These are phyloP conservation scores for Spodoptera frugiperda DNA, from an alignment of 1,140 invertebrate genomes.

Conservation along the genomic window DNA sequence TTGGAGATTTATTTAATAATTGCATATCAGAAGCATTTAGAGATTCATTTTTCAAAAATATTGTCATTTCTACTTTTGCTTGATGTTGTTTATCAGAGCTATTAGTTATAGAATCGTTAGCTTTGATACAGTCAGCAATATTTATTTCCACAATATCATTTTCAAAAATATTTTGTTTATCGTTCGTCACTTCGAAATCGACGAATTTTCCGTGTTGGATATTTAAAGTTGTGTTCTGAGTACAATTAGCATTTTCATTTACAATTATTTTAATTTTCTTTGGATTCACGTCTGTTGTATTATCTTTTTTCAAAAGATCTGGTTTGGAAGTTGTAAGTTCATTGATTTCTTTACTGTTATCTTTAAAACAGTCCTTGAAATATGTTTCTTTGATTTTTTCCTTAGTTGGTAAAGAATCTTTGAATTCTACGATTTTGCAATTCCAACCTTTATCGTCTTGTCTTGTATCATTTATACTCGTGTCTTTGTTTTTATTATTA, in stretches of 20 bases:
- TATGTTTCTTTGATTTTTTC: no score
- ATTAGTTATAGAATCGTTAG: not conserved
- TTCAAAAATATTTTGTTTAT: not conserved
- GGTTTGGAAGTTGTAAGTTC: not conserved
- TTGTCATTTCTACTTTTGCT: not conserved
- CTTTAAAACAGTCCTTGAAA: not conserved
- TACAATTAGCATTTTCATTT: not conserved
- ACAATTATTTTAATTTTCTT: not conserved
- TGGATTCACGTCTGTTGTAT: not conserved
- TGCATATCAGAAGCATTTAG: not conserved
- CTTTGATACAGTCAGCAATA: not conserved
- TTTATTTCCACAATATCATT: not conserved
- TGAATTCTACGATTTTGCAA: not conserved
- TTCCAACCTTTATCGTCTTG: not conserved
- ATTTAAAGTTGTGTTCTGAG: not conserved
- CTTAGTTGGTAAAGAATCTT: not conserved
- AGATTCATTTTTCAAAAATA: slow-evolving; percentile 3
- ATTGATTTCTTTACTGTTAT: not conserved
- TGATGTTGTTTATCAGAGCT: not conserved
- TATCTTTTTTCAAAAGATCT: not conserved
- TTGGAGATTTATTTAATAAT: not conserved
- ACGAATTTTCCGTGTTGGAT: not conserved
- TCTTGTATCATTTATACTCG: no score
- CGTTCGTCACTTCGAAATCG: not conserved
- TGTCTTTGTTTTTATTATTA: no score